A percentile compares a stretch with the other conserved stretches of the same genome.
Evolutionary conservation across 2,888 invertebrate species (phyloP).

Genomic region (Neria commutata): DNA sequence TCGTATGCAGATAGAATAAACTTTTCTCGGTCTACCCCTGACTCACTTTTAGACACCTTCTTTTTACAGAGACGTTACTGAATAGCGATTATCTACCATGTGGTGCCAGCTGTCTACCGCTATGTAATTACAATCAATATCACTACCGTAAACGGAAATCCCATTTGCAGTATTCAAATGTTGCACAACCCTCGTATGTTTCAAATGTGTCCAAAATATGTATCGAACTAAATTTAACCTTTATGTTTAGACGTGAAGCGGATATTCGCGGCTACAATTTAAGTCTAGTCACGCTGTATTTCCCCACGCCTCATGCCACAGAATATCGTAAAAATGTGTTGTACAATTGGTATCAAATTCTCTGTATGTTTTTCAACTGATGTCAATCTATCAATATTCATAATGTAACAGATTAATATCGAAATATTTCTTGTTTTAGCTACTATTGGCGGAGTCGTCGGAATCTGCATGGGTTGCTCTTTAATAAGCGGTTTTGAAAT

Average conservation of each 20-base stretch:
- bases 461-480: constrained; percentile 56
- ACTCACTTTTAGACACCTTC: too few species aligned
- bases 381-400: constrained; percentile 8
- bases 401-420: not conserved
- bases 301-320: constrained; percentile 28
- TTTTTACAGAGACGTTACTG: too few species aligned
- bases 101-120: constrained; percentile 42
- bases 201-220: not conserved
- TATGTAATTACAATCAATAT: constrained; percentile 43
- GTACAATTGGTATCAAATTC: constrained; percentile 48
- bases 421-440: constrained; percentile 34
- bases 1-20: too few species aligned
- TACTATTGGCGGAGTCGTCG: constrained; percentile 51
- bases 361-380: constrained; percentile 42
- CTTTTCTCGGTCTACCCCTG: too few species aligned
- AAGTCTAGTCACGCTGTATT: constrained; percentile 40
- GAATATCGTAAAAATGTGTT: constrained; percentile 42
- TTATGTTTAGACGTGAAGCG: constrained; percentile 11
- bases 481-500: constrained; percentile 53
- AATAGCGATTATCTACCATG: constrained; percentile 37
- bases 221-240: constrained; percentile 11
- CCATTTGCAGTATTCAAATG: constrained; percentile 10
- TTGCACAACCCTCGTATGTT: not conserved
- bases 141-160: constrained; percentile 32
- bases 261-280: not conserved